These are phyloP conservation scores for Drosophila meridiana DNA, from an alignment of 2,888 invertebrate genomes.

Conservation along the genomic window DNA sequence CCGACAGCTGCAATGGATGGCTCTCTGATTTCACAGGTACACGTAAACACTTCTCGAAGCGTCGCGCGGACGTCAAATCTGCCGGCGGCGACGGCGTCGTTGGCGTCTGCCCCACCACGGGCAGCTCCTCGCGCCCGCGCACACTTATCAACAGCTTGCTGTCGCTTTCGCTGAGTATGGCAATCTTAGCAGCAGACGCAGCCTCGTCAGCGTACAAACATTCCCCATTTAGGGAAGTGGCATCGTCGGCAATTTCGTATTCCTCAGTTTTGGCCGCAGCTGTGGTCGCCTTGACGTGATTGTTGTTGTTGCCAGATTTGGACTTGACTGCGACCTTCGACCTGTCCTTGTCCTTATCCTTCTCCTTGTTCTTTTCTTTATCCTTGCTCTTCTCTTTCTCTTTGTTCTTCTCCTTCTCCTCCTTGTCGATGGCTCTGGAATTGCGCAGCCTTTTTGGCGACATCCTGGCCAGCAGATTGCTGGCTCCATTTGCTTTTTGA, in stretches of 20 bases:
- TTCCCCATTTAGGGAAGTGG: constrained; percentile 85
- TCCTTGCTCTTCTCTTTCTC: constrained; percentile 22
- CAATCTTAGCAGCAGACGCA: constrained; percentile 85
- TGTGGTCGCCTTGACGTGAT: constrained; percentile 33
- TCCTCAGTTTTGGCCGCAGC: constrained; percentile 80
- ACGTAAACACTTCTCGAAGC: constrained; percentile 80
- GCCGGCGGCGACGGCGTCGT: constrained; percentile 35
- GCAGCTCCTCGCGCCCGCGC: constrained; percentile 90
- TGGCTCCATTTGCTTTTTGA: constrained; percentile 54
- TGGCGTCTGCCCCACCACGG: constrained; percentile 85
- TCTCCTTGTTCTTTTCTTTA: constrained; percentile 35
- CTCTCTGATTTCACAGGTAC: constrained; percentile 82
- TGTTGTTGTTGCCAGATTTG: constrained; percentile 44
- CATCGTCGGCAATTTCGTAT: constrained; percentile 87
- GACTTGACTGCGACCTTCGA: constrained; percentile 28
- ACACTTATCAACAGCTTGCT: constrained; percentile 86
- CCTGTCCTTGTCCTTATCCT: constrained; percentile 30
- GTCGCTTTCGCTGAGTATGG: constrained; percentile 85
- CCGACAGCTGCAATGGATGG: constrained; percentile 80
- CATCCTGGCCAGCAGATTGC: constrained; percentile 71
- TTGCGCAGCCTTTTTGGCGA: constrained; percentile 74
- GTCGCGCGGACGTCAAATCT: constrained; percentile 28
- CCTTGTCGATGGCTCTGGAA: constrained; percentile 50
- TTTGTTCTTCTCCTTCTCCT: constrained; percentile 39
- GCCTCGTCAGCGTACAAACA: constrained; percentile 24